Percentiles rank a stretch among this genome's conserved stretches.
Conservation (phyloP, 2,113 vertebrate species). For the Lampris megalopsis region DNA sequence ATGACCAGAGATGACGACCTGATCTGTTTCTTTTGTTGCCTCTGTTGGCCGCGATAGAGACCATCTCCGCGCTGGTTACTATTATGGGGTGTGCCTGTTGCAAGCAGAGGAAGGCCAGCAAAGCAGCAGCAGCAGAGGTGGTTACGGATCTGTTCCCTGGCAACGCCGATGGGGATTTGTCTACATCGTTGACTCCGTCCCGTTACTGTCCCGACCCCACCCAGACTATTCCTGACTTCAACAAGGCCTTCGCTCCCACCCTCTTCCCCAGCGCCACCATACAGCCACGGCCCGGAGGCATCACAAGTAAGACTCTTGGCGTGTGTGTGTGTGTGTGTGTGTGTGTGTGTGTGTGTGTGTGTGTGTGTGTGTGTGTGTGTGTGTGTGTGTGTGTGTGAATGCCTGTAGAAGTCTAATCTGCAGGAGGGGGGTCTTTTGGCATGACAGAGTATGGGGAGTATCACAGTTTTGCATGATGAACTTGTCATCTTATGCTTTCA, state of each 20-base stretch:
- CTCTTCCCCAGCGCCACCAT: constrained; percentile 63
- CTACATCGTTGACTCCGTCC: constrained; percentile 31
- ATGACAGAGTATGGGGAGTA: no score
- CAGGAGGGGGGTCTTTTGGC: no score
- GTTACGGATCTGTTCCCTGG: constrained; percentile 53
- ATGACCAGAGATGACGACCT: no score
- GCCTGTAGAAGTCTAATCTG: no score
- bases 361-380: neutral
- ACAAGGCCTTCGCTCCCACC: constrained; percentile 67
- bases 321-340: no score
- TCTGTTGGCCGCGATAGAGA: constrained; percentile 49
- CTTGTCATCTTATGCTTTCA: no score
- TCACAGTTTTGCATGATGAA: no score
- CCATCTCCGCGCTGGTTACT: constrained; percentile 60
- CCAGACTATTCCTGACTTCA: constrained; percentile 71
- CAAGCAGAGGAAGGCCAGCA: constrained; percentile 85
- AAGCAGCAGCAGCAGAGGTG: constrained; percentile 64
- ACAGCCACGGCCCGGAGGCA: constrained; percentile 58
- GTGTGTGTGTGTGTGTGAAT: neutral
- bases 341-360: constrained; percentile 2
- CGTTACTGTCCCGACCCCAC: constrained; percentile 88
- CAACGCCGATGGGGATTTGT: constrained; percentile 54
- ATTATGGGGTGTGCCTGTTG: constrained; percentile 93
- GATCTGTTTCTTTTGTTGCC: neutral
- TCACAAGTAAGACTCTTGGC: constrained; percentile 75